Conservation (phyloP, 2,888 invertebrate species). For the Hydraecia micacea region DNA sequence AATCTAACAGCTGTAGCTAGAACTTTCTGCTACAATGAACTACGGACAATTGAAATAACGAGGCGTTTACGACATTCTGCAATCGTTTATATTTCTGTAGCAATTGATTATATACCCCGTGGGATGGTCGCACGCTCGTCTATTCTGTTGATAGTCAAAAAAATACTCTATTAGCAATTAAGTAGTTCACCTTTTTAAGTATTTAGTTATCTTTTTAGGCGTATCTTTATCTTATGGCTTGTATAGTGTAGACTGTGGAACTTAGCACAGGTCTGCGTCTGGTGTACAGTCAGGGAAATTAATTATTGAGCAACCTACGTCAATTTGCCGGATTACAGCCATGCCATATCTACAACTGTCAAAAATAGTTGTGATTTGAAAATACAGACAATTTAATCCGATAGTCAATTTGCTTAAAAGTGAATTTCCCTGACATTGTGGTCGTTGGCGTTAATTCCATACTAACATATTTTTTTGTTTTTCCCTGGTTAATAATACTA, state of each 20-base stretch:
- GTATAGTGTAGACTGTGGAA: too few relatives aligned
- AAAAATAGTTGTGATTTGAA: too few relatives aligned
- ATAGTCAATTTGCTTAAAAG: too few relatives aligned
- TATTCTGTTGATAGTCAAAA: background rate
- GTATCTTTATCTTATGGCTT: too few relatives aligned
- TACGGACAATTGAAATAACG: conserved; percentile 32
- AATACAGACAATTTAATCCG: too few relatives aligned
- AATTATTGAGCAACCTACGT: background rate
- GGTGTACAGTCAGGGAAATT: background rate
- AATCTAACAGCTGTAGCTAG: background rate
- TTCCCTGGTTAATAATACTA: too few relatives aligned
- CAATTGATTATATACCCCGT: conserved; percentile 48
- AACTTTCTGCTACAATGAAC: background rate
- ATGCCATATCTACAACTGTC: too few relatives aligned
- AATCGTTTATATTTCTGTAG: conserved; percentile 38
- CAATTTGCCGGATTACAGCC: too few relatives aligned
- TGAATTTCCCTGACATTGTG: too few relatives aligned
- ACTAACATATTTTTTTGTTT: too few relatives aligned
- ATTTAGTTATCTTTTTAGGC: background rate
- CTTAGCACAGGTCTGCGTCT: background rate
- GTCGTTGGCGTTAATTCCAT: too few relatives aligned
- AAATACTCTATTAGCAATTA: conserved; percentile 10
- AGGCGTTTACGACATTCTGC: conserved; percentile 12
- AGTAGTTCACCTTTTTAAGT: background rate
- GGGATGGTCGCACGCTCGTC: conserved; percentile 54